Evolutionary conservation across 1,140 invertebrate genomes (phyloP).

Genomic region (Halictus rubicundus): DNA sequence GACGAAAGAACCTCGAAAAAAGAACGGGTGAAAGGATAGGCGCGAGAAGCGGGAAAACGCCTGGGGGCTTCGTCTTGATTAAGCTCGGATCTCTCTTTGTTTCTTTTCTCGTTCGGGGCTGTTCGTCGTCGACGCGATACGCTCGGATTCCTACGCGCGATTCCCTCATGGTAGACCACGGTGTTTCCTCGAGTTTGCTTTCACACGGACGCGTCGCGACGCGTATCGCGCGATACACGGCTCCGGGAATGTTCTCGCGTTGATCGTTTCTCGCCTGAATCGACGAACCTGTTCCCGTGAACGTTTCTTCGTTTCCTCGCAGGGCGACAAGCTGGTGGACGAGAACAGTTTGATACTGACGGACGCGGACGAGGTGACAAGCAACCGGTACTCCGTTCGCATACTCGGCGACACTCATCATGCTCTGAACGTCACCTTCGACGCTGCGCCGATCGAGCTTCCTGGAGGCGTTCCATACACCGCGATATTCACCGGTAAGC

Average conservation of each 20-base stretch:
- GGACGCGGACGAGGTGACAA: conserved; percentile 70
- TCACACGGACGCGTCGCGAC: no score
- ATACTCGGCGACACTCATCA: conserved; percentile 71
- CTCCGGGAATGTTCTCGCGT: no score
- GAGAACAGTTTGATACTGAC: conserved; percentile 71
- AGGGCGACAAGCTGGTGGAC: conserved; percentile 73
- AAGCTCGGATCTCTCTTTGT: conserved; percentile 60
- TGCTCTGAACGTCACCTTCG: conserved; percentile 71
- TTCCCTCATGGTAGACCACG: no score
- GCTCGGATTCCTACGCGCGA: no score
- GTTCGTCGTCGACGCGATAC: not conserved
- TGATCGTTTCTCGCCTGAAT: not conserved
- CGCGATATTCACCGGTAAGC: conserved; percentile 72
- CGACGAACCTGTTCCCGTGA: no score
- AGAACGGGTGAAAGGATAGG: conserved; percentile 23
- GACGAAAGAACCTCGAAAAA: conserved; percentile 10
- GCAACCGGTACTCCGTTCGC: conserved; percentile 71
- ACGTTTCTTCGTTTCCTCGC: not conserved
- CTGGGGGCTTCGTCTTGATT: conserved; percentile 71
- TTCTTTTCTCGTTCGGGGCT: conserved; percentile 31
- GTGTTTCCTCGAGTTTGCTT: no score
- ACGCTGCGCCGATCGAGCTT: conserved; percentile 69
- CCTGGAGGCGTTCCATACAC: conserved; percentile 64
- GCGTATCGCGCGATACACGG: no score
- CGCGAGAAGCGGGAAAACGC: conserved; percentile 44